phyloP scores from a whole-genome alignment of 2,113 vertebrate genomes.

The Gobius niger region DNA sequence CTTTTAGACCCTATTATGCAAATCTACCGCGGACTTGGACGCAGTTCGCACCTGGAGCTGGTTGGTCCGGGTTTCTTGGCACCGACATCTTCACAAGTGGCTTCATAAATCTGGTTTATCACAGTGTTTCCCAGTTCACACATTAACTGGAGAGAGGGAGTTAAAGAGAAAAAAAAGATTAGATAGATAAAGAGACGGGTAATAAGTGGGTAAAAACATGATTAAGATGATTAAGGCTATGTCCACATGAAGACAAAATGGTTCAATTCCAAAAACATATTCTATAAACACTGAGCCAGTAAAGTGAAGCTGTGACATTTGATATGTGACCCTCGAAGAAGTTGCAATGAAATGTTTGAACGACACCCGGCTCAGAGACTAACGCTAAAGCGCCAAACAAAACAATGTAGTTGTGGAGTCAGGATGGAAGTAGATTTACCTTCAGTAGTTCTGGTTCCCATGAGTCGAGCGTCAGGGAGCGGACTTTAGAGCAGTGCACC shows the following conservation, averaged over 20 bases:
- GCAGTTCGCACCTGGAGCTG: conserved; percentile 38
- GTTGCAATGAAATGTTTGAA: too few relatives aligned
- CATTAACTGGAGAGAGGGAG: conserved; percentile 84
- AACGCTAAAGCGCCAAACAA: not conserved
- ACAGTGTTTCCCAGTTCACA: conserved; percentile 95
- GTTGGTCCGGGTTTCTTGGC: conserved; percentile 83
- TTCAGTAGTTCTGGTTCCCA: conserved; percentile 98
- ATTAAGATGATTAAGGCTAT: too few relatives aligned
- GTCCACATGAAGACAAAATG: too few relatives aligned
- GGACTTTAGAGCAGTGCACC: conserved; percentile 96
- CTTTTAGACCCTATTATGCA: too few relatives aligned
- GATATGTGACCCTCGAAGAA: too few relatives aligned
- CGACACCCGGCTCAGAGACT: too few relatives aligned
- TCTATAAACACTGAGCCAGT: too few relatives aligned
- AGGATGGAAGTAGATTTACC: conserved; percentile 67
- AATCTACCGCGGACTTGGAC: not conserved
- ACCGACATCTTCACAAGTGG: conserved; percentile 81
- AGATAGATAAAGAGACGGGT: not conserved
- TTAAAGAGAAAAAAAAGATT: not conserved
- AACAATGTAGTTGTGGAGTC: not conserved
- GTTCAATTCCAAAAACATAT: too few relatives aligned
- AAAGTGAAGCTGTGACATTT: too few relatives aligned
- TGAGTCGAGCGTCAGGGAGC: conserved; percentile 92
- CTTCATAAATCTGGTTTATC: conserved; percentile 97
- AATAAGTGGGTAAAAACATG: too few relatives aligned